Conservation (phyloP, 2,113 vertebrate genomes). For the Pollimyrus isidori region DNA sequence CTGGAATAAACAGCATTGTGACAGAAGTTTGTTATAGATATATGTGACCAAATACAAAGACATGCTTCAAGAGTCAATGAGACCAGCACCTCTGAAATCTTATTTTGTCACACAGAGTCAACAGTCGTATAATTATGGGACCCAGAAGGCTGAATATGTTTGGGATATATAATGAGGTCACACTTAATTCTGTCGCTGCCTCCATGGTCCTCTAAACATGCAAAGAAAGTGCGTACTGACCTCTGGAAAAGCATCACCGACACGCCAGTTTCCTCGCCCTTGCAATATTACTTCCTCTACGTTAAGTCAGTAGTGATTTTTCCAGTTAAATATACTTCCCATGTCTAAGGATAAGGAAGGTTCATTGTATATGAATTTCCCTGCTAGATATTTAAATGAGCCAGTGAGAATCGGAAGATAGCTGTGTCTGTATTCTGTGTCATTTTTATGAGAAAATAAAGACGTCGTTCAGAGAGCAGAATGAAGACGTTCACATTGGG, state of each 20-base stretch:
- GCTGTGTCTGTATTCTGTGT: background rate
- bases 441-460: background rate
- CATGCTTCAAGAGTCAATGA: background rate
- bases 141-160: background rate
- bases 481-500: background rate
- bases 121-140: background rate
- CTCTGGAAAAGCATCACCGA: background rate
- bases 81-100: background rate
- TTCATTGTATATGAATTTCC: background rate
- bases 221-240: background rate
- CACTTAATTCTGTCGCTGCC: background rate
- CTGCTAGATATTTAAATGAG: background rate
- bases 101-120: background rate
- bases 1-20: background rate
- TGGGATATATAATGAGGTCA: background rate
- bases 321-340: background rate
- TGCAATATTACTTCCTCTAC: background rate
- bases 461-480: background rate
- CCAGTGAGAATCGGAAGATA: background rate
- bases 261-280: background rate
- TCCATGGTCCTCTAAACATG: background rate
- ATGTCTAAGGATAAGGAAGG: background rate
- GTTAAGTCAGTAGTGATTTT: background rate
- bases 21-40: background rate
- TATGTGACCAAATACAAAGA: background rate